A percentile compares a stretch with the other conserved stretches of the same genome.
Evolutionary conservation across 2,888 invertebrate species (phyloP).

Genomic region (Orchestes rusci): DNA sequence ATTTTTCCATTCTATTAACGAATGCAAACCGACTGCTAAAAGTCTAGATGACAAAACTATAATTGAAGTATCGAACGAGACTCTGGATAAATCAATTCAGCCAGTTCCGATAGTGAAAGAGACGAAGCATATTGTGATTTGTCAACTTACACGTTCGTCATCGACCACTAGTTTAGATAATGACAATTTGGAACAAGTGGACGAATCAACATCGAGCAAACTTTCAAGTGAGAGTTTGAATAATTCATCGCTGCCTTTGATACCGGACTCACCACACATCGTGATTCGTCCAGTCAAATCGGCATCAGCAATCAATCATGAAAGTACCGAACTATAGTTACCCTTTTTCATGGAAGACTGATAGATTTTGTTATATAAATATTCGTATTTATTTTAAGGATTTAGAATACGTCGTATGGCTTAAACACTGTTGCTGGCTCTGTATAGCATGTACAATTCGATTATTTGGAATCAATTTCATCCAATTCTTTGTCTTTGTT

Average conservation of each 20-base stretch:
- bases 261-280: conserved; percentile 20
- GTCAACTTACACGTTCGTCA: conserved; percentile 21
- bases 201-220: conserved; percentile 39
- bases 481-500: too few relatives aligned
- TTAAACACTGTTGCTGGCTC: conserved; percentile 16
- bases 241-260: conserved; percentile 30
- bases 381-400: conserved; percentile 19
- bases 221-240: conserved; percentile 40
- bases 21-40: conserved; percentile 33
- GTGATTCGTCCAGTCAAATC: conserved; percentile 19
- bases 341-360: conserved; percentile 22
- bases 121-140: conserved; percentile 22
- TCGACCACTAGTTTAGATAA: conserved; percentile 17
- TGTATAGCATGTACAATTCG: too few relatives aligned
- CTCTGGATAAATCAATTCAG: conserved; percentile 34
- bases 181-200: conserved; percentile 24
- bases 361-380: conserved; percentile 14
- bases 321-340: conserved; percentile 33
- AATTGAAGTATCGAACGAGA: conserved; percentile 41
- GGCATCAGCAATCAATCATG: conserved; percentile 23
- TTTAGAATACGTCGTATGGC: conserved; percentile 11
- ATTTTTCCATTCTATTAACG: conserved; percentile 46
- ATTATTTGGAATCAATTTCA: too few relatives aligned
- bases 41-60: conserved; percentile 40
- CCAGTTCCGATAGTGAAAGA: conserved; percentile 27